phyloP scores from a whole-genome alignment of 2,113 vertebrate species.

The Girardinichthys multiradiatus region DNA sequence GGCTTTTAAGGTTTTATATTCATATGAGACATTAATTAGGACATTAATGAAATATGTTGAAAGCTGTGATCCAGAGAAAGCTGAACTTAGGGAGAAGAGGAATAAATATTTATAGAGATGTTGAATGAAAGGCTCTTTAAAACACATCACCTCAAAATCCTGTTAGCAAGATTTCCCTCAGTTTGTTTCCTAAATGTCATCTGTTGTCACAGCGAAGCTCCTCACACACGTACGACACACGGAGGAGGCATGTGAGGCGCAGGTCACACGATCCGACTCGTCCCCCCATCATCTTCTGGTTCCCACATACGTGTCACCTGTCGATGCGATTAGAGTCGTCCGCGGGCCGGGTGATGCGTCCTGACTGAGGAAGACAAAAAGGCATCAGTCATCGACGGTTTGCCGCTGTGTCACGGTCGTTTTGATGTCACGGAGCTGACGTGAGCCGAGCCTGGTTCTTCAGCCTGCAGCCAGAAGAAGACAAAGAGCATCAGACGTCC shows the following conservation, averaged over 20 bases:
- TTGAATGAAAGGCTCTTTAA: not conserved
- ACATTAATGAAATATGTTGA: not conserved
- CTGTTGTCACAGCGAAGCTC: conserved; percentile 27
- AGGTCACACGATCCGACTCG: conserved; percentile 55
- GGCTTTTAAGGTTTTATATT: not conserved
- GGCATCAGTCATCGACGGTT: conserved; percentile 65
- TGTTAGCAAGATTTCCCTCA: conserved; percentile 17
- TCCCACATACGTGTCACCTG: conserved; percentile 77
- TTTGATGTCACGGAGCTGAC: conserved; percentile 57
- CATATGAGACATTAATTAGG: not conserved
- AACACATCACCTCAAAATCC: conserved; percentile 10
- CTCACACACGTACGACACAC: conserved; percentile 17
- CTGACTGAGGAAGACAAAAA: conserved; percentile 70
- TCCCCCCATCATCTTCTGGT: conserved; percentile 67
- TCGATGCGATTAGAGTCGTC: conserved; percentile 67
- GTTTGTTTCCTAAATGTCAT: conserved; percentile 37
- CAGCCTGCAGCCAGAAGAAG: conserved; percentile 37
- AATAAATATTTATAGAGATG: not conserved
- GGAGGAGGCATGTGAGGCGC: conserved; percentile 56
- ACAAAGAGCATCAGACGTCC: conserved; percentile 25
- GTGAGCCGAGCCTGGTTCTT: conserved; percentile 40
- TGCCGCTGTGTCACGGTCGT: conserved; percentile 47
- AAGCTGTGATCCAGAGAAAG: not conserved
- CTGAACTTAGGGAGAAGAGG: not conserved
- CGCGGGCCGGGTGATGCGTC: conserved; percentile 14